Conservation (phyloP, 2,888 invertebrate genomes). For the Syrista parreyssii region DNA sequence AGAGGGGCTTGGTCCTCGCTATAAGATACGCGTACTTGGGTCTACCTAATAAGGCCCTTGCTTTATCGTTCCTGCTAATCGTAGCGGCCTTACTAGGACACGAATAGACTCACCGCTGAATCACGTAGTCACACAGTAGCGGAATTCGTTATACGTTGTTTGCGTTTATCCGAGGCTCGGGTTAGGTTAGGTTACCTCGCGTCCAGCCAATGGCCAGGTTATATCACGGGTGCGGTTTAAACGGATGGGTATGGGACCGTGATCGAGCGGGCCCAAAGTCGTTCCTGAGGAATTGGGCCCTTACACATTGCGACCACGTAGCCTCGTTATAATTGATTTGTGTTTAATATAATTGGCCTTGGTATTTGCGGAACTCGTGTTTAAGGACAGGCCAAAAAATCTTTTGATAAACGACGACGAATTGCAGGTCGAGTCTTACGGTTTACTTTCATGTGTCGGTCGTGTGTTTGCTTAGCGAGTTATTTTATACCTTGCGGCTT, state of each 20-base stretch:
- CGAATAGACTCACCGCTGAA: constrained; percentile 46
- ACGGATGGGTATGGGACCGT: not conserved
- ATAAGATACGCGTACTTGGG: not conserved
- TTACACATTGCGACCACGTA: constrained; percentile 30
- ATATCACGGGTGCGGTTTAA: not conserved
- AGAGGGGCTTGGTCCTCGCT: constrained; percentile 6
- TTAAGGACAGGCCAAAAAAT: constrained; percentile 38
- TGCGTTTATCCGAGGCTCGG: not conserved
- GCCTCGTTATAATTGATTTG: constrained; percentile 54
- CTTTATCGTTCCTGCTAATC: constrained; percentile 54
- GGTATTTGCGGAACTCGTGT: constrained; percentile 46
- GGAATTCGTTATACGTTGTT: not conserved
- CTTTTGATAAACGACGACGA: constrained; percentile 43
- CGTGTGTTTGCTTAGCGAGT: not conserved
- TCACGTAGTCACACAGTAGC: not conserved
- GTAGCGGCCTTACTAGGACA: constrained; percentile 49
- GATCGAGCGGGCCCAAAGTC: not conserved
- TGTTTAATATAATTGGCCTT: constrained; percentile 51
- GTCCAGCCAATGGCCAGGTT: not conserved
- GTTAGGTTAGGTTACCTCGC: not conserved
- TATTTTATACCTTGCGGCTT: not conserved
- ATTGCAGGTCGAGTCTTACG: not conserved
- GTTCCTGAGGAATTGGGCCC: not conserved
- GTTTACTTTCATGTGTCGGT: not conserved
- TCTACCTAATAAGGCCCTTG: constrained; percentile 50